Base-by-base conservation (phyloP, 2,888 invertebrate species). In the Geotrupes spiniger region DNA sequence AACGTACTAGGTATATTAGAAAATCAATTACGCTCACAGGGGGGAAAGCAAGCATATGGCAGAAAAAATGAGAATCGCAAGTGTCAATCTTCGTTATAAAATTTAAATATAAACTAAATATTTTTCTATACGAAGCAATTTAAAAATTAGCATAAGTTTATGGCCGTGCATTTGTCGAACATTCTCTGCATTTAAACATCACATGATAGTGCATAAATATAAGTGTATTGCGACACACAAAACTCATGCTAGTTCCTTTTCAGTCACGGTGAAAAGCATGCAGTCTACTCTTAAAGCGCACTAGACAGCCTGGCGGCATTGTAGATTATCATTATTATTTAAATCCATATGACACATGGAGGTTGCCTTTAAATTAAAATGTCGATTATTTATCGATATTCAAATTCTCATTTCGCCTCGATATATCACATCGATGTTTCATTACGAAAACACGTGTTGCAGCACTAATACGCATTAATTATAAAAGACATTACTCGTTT, bases 261-360 rank as follows among this genome's bases (percentile, higher is more conserved):
- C 21, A 21, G 21, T 21, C 21, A 21, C 21, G 21, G 3, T 21
- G 4, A 21, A 21, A 21, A 33, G 33, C 12, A 29, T 10, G 10
- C 33, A 10, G 15, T 15, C 11, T 33, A 10, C 15, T 8, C 33
- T 33, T 14, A 8, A 33, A 33, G 14, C 33, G 14, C 27, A 46
- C 46, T 49, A 46, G 46, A 46, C 46, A 46, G 46, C 41, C 41
- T 46, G 46, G 46, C 46, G 46, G 40, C 46, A 46, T 46, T 46
- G 46, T 41, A 31, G 6, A 17, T 14, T 33, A 28, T 21, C 38
- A 37, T 39, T 40, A 36, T 46, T 46, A 46, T 46, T 46, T 46
- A 46, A 46, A 41, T 46, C 16, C 27, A 26, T 41, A 36, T 33
- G 46, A 36, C 36, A 16, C 36, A 46, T 46, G 46, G 46, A 46